Percentiles rank a stretch among this genome's conserved stretches.
phyloP scores from a whole-genome alignment of 2,888 invertebrate genomes.

The Deroplatys truncata region DNA sequence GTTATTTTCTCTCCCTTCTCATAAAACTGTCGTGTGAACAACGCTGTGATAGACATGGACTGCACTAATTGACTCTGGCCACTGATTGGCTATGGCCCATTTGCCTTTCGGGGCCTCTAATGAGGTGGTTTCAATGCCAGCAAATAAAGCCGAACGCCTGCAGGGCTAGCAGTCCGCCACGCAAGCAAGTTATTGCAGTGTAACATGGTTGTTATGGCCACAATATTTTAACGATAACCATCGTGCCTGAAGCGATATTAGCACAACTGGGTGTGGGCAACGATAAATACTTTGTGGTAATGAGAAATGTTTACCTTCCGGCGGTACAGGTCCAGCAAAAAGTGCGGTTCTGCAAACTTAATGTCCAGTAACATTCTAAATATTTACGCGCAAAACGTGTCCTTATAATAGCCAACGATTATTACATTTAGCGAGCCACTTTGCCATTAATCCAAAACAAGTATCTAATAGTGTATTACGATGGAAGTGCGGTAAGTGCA shows the following conservation, averaged over 20 bases:
- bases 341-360: background rate
- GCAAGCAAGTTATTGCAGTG: background rate
- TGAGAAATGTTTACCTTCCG: too few species aligned
- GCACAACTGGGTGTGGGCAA: background rate
- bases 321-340: background rate
- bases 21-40: background rate
- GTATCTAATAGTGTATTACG: too few species aligned
- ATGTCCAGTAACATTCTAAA: background rate
- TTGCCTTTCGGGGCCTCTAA: background rate
- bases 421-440: too few species aligned
- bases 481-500: too few species aligned
- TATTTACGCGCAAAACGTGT: too few species aligned
- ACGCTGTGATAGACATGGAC: background rate
- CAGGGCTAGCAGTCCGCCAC: background rate
- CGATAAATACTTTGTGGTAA: background rate
- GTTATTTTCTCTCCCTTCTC: background rate
- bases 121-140: background rate
- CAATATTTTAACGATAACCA: background rate
- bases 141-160: background rate
- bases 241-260: background rate
- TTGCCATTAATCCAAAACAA: too few species aligned
- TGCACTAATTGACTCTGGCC: background rate
- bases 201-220: background rate
- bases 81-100: background rate
- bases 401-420: too few species aligned